These are phyloP conservation scores for Alosa alosa DNA, from an alignment of 2,113 vertebrate genomes.

Conservation along the genomic window DNA sequence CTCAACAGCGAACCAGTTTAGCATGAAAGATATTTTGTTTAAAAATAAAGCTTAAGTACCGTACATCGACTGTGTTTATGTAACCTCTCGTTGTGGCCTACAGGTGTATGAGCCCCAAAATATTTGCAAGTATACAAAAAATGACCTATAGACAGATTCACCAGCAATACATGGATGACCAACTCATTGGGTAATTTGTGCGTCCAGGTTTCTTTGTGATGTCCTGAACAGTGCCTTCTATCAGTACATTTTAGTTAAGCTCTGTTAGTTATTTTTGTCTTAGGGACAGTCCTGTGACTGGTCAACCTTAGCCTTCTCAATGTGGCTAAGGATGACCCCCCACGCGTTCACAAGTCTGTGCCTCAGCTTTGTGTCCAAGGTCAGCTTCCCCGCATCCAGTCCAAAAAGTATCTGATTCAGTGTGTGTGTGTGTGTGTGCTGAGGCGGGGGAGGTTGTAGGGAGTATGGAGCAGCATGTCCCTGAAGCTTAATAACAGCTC, in stretches of 20 bases:
- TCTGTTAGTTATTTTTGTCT: not conserved
- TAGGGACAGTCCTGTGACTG: not conserved
- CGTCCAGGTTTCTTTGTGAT: constrained; percentile 37
- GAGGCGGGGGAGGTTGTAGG: not conserved
- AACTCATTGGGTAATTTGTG: not conserved
- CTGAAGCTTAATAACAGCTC: not conserved
- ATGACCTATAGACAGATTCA: not conserved
- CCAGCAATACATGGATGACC: not conserved
- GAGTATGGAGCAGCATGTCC: not conserved
- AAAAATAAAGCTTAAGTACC: not conserved
- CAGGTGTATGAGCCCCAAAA: no score
- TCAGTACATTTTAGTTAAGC: constrained; percentile 6
- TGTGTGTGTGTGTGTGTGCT: not conserved
- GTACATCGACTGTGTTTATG: not conserved
- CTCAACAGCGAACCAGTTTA: not conserved
- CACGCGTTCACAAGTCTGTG: not conserved
- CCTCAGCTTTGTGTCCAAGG: not conserved
- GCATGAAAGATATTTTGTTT: not conserved
- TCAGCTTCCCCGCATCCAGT: not conserved
- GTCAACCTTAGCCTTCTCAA: not conserved
- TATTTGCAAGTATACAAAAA: no score
- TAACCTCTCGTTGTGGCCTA: not conserved
- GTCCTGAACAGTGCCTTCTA: not conserved
- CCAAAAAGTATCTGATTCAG: not conserved
- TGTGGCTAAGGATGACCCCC: no score